Evolutionary conservation across 2,888 invertebrate species (phyloP).

Genomic region (Napeogenes sylphis): DNA sequence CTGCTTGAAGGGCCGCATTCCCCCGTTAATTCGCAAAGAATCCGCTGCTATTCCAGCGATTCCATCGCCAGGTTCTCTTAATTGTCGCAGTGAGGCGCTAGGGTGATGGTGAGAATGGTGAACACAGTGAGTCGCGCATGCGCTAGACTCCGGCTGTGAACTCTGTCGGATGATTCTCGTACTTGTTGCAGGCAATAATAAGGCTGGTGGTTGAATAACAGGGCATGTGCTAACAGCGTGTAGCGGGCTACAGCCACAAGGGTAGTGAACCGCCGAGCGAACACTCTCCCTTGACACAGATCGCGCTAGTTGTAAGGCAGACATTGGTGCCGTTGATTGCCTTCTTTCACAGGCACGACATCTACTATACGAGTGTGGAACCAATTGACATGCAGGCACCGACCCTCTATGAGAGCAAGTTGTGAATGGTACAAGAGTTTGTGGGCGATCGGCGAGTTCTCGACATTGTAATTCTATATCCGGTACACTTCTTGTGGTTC

Average conservation of each 20-base stretch:
- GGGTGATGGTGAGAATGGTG: slow-evolving; percentile 83
- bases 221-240: slow-evolving; percentile 80
- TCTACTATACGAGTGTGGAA: slow-evolving; percentile 81
- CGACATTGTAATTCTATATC: slow-evolving; percentile 89
- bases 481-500: slow-evolving; percentile 86
- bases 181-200: slow-evolving; percentile 84
- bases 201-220: slow-evolving; percentile 82
- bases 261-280: slow-evolving; percentile 83
- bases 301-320: slow-evolving; percentile 86
- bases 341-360: slow-evolving; percentile 85
- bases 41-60: slow-evolving; percentile 97
- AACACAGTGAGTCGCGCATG: slow-evolving; percentile 81
- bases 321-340: slow-evolving; percentile 88
- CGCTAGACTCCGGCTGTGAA: slow-evolving; percentile 88
- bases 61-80: slow-evolving; percentile 89
- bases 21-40: slow-evolving; percentile 96
- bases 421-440: slow-evolving; percentile 74
- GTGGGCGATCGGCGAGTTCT: slow-evolving; percentile 75
- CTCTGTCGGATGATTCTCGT: slow-evolving; percentile 92
- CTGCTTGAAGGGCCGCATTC: slow-evolving; percentile 97
- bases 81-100: slow-evolving; percentile 91
- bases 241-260: slow-evolving; percentile 76
- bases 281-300: slow-evolving; percentile 91
- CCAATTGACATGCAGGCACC: slow-evolving; percentile 81
- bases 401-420: slow-evolving; percentile 80